Evolutionary conservation across 2,113 vertebrate species (phyloP).

Genomic region (Pycnonotus jocosus): DNA sequence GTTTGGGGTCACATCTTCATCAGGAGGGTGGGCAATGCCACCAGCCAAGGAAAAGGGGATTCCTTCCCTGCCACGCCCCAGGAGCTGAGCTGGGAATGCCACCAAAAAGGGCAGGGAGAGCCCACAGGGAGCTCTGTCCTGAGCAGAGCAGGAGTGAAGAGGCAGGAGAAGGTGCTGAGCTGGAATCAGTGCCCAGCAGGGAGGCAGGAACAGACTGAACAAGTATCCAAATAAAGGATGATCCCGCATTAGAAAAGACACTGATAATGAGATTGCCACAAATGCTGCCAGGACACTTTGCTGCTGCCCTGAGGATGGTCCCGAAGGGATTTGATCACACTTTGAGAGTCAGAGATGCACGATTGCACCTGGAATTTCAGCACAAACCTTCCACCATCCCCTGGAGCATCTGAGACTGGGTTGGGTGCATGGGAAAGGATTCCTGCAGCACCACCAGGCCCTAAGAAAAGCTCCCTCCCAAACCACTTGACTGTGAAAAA

Average conservation of each 20-base stretch:
- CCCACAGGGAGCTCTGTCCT: background rate
- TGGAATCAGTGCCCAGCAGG: background rate
- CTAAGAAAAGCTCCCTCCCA: background rate
- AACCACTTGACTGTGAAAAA: background rate
- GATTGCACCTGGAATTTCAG: background rate
- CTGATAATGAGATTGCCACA: background rate
- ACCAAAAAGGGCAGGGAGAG: background rate
- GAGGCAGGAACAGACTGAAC: background rate
- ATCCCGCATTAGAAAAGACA: background rate
- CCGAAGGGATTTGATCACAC: background rate
- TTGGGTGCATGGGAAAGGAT: background rate
- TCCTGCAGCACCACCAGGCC: background rate
- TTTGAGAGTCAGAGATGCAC: background rate
- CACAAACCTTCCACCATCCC: background rate
- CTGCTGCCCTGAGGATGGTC: background rate
- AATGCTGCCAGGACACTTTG: background rate
- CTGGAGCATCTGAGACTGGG: background rate
- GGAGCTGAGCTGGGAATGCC: background rate
- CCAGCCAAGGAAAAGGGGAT: background rate
- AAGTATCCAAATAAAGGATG: background rate
- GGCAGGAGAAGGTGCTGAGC: background rate
- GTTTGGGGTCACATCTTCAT: accelerated
- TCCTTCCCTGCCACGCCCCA: accelerated
- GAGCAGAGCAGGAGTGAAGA: background rate
- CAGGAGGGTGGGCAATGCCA: background rate